phyloP scores from a whole-genome alignment of 2,888 invertebrate species.

The Augochlorella aurata region DNA sequence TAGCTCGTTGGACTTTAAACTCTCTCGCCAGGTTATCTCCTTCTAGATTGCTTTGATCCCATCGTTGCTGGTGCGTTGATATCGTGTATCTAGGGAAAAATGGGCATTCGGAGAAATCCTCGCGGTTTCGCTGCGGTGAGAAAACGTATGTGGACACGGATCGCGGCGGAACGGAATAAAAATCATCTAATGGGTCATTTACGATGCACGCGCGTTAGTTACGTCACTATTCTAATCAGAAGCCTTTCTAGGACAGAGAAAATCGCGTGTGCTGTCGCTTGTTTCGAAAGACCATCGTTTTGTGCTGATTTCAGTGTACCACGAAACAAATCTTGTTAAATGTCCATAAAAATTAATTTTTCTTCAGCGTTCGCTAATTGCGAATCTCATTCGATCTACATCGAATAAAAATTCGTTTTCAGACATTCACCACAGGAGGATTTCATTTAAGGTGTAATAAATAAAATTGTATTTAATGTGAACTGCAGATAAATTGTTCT shows the following conservation, averaged over 20 bases:
- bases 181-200: constrained; percentile 43
- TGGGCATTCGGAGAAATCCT: background rate
- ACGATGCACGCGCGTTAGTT: constrained; percentile 35
- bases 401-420: too few relatives aligned
- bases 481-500: too few relatives aligned
- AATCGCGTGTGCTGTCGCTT: constrained; percentile 24
- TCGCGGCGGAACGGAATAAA: constrained; percentile 19
- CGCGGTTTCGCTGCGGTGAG: background rate
- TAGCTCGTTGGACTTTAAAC: constrained; percentile 4
- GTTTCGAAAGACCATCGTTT: constrained; percentile 25
- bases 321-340: background rate
- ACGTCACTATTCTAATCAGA: constrained; percentile 50
- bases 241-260: constrained; percentile 47
- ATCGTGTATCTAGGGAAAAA: background rate
- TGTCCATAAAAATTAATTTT: too few relatives aligned
- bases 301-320: constrained; percentile 3
- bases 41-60: constrained; percentile 16
- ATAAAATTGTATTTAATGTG: too few relatives aligned
- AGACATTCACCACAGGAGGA: too few relatives aligned
- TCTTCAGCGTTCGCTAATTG: too few relatives aligned
- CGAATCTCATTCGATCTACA: too few relatives aligned
- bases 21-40: constrained; percentile 3
- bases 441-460: too few relatives aligned
- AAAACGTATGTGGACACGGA: constrained; percentile 5
- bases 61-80: background rate